These are phyloP conservation scores for Saccopteryx leptura DNA, from an alignment of 2,113 vertebrate genomes.

Conservation along the genomic window DNA sequence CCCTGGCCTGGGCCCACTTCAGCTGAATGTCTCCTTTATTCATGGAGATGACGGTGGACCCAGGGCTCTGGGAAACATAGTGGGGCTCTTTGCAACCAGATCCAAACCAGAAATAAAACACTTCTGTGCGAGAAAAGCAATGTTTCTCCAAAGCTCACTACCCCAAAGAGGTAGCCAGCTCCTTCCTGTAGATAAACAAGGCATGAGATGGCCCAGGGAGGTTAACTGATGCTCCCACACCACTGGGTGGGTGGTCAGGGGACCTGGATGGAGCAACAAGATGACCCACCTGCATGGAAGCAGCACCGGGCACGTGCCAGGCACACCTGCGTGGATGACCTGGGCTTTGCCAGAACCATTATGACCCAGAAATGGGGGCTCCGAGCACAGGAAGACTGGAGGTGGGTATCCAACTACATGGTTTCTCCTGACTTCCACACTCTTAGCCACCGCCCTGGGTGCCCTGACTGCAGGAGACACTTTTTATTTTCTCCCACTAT, in stretches of 20 bases:
- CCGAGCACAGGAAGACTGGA: no score
- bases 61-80: background rate
- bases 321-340: background rate
- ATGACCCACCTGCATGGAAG: background rate
- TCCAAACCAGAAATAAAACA: background rate
- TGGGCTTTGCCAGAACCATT: background rate
- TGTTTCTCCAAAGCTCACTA: background rate
- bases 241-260: background rate
- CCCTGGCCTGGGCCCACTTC: no score
- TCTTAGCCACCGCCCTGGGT: rapidly evolving
- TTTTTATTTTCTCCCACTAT: background rate
- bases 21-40: background rate
- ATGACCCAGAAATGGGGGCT: background rate
- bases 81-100: background rate
- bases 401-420: no score
- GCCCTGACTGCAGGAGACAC: rapidly evolving
- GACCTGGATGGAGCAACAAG: background rate
- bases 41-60: rapidly evolving
- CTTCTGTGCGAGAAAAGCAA: background rate
- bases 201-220: background rate
- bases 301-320: background rate
- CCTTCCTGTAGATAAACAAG: background rate
- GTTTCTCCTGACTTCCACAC: background rate
- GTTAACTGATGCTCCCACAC: rapidly evolving
- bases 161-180: background rate